Conservation (phyloP, 1,140 invertebrate species). For the Penaeus indicus region DNA sequence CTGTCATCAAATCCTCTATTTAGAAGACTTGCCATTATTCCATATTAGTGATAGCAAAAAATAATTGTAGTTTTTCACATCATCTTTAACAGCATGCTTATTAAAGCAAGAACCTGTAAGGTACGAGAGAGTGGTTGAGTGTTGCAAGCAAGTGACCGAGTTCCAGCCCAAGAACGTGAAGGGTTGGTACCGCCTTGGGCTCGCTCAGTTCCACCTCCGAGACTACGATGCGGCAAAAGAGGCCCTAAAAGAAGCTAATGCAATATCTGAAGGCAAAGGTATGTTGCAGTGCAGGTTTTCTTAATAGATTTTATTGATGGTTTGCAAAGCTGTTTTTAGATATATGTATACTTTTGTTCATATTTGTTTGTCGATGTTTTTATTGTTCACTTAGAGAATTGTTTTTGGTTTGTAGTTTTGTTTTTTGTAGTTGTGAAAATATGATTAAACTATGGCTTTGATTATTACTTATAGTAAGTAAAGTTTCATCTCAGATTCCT, state of each 20-base stretch:
- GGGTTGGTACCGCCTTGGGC: constrained; percentile 57
- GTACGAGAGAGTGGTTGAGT: constrained; percentile 51
- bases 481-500: too few relatives aligned
- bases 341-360: too few relatives aligned
- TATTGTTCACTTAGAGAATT: too few relatives aligned
- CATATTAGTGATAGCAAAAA: not conserved
- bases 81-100: constrained; percentile 42
- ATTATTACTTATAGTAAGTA: too few relatives aligned
- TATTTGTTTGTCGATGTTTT: too few relatives aligned
- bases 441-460: too few relatives aligned
- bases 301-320: not conserved
- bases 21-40: not conserved
- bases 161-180: constrained; percentile 48
- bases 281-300: not conserved
- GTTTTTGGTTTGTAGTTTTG: too few relatives aligned
- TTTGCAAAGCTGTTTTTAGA: too few relatives aligned
- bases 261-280: constrained; percentile 46
- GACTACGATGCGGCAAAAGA: constrained; percentile 47
- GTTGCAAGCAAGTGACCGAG: constrained; percentile 50
- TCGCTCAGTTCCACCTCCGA: constrained; percentile 37
- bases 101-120: constrained; percentile 47
- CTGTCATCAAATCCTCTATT: too few relatives aligned
- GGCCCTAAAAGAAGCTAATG: constrained; percentile 41
- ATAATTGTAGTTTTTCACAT: not conserved
- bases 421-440: too few relatives aligned